A percentile compares a stretch with the other conserved stretches of the same genome.
These are phyloP conservation scores for Hylia prasina DNA, from an alignment of 2,113 vertebrate genomes.

Conservation along the genomic window DNA sequence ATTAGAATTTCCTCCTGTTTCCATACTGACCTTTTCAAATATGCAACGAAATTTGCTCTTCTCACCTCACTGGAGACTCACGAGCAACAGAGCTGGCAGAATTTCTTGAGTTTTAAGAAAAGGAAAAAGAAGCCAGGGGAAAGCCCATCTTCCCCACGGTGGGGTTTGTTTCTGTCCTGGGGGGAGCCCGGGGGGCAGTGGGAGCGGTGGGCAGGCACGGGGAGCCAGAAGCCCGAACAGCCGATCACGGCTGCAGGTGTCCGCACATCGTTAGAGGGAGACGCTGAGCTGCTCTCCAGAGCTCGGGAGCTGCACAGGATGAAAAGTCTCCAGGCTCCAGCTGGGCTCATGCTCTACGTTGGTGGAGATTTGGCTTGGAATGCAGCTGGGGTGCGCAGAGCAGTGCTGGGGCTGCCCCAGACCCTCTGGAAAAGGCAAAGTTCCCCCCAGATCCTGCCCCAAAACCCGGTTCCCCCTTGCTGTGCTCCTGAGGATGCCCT, in stretches of 20 bases:
- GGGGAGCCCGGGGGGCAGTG: background rate
- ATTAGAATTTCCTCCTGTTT: background rate
- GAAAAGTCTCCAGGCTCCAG: background rate
- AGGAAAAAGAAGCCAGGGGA: background rate
- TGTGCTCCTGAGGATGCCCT: background rate
- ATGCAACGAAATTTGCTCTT: background rate
- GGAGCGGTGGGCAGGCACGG: rapidly evolving
- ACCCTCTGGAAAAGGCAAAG: background rate
- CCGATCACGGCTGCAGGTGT: background rate
- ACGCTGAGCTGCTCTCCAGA: background rate
- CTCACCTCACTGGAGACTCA: background rate
- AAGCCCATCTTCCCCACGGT: rapidly evolving
- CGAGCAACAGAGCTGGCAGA: rapidly evolving
- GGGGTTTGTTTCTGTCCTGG: background rate
- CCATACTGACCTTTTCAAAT: background rate
- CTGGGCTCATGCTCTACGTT: rapidly evolving
- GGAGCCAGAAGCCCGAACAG: background rate
- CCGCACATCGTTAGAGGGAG: conserved; percentile 17
- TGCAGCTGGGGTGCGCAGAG: background rate
- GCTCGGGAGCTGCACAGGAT: background rate
- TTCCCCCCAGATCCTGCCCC: background rate
- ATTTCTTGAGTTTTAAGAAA: background rate
- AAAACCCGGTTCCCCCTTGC: background rate
- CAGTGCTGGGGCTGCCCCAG: background rate
- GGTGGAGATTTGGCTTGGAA: background rate